phyloP scores from a whole-genome alignment of 2,797 vertebrate species.

The Knipowitschia caucasica region DNA sequence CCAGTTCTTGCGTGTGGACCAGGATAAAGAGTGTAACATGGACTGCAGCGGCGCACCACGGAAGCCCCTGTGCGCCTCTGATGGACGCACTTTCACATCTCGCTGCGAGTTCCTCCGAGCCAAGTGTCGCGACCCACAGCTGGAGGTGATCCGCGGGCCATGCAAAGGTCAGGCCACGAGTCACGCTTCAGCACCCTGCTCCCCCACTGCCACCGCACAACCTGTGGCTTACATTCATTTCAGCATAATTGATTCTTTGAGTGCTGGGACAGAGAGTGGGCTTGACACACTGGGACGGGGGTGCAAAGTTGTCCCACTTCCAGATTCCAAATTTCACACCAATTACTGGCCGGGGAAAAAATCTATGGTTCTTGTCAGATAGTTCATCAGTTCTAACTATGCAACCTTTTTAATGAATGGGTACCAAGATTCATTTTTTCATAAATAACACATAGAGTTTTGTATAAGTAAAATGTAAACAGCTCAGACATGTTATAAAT shows the following conservation, averaged over 20 bases:
- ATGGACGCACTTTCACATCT: constrained; percentile 92
- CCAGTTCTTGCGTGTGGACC: constrained; percentile 93
- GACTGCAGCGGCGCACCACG: constrained; percentile 84
- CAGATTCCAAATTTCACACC: constrained; percentile 24
- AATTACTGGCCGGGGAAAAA: constrained; percentile 23
- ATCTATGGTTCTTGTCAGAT: background rate
- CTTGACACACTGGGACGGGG: constrained; percentile 40
- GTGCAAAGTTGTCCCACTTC: constrained; percentile 13
- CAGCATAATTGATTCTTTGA: constrained; percentile 72
- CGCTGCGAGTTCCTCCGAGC: constrained; percentile 94
- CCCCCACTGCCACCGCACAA: constrained; percentile 37
- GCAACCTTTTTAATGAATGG: background rate
- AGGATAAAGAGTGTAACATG: constrained; percentile 92
- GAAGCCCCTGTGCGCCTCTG: constrained; percentile 90
- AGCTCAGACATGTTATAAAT: no score
- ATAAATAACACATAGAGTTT: no score
- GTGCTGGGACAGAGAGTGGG: constrained; percentile 43
- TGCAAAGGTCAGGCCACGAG: constrained; percentile 90
- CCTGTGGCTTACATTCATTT: constrained; percentile 68
- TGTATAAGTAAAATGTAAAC: no score
- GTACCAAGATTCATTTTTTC: no score
- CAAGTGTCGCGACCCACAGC: constrained; percentile 95
- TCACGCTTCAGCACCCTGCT: constrained; percentile 57
- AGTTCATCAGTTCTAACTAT: background rate
- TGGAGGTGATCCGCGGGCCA: constrained; percentile 88